Conservation (phyloP, 2,797 vertebrate genomes). For the Lycodopsis pacificus region DNA sequence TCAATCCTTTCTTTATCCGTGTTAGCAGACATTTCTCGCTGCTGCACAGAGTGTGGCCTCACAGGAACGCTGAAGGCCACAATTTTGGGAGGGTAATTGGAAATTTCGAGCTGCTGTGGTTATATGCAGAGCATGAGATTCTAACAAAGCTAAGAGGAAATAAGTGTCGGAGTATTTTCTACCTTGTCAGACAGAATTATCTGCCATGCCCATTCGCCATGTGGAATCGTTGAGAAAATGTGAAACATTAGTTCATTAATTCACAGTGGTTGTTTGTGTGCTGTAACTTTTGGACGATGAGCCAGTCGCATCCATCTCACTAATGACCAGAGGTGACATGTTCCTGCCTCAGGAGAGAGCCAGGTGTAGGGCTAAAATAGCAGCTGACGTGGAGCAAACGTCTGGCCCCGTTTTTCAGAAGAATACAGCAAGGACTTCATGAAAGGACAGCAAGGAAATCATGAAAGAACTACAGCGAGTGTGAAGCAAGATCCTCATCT, state of each 20-base stretch:
- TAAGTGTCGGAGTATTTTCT: conserved; percentile 28
- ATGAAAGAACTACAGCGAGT: conserved; percentile 37
- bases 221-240: conserved; percentile 19
- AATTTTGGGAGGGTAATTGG: conserved; percentile 30
- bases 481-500: conserved; percentile 45
- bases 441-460: conserved; percentile 49
- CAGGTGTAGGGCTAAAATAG: conserved; percentile 81
- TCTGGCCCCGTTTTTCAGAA: conserved; percentile 72
- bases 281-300: conserved; percentile 52
- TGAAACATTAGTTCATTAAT: conserved; percentile 21
- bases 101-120: conserved; percentile 17
- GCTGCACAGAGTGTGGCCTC: background rate
- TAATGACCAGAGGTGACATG: conserved; percentile 79
- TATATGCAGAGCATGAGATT: conserved; percentile 9
- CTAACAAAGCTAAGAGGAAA: conserved; percentile 30
- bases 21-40: conserved; percentile 6
- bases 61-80: conserved; percentile 7
- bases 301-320: conserved; percentile 69
- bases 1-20: conserved; percentile 26
- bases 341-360: conserved; percentile 72
- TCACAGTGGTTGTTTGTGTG: conserved; percentile 38
- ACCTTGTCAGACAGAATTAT: conserved; percentile 28
- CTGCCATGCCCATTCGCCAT: conserved; percentile 23
- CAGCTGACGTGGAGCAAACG: conserved; percentile 67
- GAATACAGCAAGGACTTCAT: conserved; percentile 59